Conservation (phyloP, 2,888 invertebrate genomes). For the Pollenia amentaria region DNA sequence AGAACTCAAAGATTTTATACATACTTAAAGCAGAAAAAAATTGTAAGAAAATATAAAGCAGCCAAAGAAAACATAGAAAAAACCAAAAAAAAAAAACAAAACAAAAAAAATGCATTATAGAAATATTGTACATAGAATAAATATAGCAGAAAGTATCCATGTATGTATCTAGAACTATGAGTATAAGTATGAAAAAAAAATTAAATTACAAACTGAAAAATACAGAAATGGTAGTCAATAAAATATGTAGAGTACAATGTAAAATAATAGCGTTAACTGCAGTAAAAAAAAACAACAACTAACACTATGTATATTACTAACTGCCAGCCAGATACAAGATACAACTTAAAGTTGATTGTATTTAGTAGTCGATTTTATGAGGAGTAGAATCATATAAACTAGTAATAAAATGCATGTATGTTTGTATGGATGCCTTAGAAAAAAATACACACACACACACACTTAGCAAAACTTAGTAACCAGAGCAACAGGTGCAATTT, state of each 20-base stretch:
- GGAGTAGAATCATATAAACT: slow-evolving; percentile 59
- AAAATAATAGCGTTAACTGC: slow-evolving; percentile 67
- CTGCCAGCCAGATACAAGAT: slow-evolving; percentile 50
- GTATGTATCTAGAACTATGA: neutral
- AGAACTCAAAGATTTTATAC: neutral
- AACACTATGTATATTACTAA: slow-evolving; percentile 33
- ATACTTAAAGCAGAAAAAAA: neutral
- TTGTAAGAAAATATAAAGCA: slow-evolving; percentile 32
- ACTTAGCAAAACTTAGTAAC: slow-evolving; percentile 52
- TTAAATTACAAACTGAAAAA: slow-evolving; percentile 12
- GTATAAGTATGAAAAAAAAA: slow-evolving; percentile 4
- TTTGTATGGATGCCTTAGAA: slow-evolving; percentile 45
- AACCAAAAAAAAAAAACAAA: slow-evolving; percentile 43
- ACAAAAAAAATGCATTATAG: slow-evolving; percentile 40
- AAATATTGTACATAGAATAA: slow-evolving; percentile 30
- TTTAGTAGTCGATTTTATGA: slow-evolving; percentile 65
- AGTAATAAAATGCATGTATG: slow-evolving; percentile 47
- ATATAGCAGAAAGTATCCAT: slow-evolving; percentile 25
- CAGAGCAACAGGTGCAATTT: slow-evolving; percentile 69
- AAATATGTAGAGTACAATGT: slow-evolving; percentile 71
- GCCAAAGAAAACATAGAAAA: slow-evolving; percentile 27
- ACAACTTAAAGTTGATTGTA: slow-evolving; percentile 52
- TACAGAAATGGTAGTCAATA: slow-evolving; percentile 64
- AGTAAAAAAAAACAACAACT: slow-evolving; percentile 33
- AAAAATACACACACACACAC: slow-evolving; percentile 23